Percentiles rank a stretch among this genome's conserved stretches.
These are phyloP conservation scores for Stratiomys singularior DNA, from an alignment of 2,888 invertebrate genomes.

Conservation along the genomic window DNA sequence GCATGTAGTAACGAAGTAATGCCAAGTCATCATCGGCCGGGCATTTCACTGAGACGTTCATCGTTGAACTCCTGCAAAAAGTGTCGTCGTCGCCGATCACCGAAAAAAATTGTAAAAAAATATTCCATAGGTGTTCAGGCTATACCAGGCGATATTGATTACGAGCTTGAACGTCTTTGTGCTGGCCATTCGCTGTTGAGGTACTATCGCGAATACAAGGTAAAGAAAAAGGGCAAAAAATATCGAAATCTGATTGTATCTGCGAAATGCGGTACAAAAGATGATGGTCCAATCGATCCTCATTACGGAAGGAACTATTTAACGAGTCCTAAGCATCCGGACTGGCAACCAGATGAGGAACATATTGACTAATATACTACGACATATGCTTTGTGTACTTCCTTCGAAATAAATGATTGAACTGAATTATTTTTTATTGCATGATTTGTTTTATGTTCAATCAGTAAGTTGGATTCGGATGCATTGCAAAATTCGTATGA, in stretches of 20 bases:
- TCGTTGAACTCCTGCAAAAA: neutral
- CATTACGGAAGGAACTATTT: slow-evolving; percentile 16
- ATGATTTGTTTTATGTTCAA: too few relatives aligned
- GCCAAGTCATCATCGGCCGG: neutral
- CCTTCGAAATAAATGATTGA: too few relatives aligned
- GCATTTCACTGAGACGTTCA: neutral
- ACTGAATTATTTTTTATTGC: too few relatives aligned
- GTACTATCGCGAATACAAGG: slow-evolving; percentile 37
- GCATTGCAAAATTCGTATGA: too few relatives aligned
- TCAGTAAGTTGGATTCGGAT: too few relatives aligned
- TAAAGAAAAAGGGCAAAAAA: slow-evolving; percentile 38
- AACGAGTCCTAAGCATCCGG: slow-evolving; percentile 11
- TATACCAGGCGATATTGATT: slow-evolving; percentile 31
- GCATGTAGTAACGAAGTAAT: neutral
- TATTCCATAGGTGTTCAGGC: slow-evolving; percentile 46
- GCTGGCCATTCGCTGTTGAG: neutral
- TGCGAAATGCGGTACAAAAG: slow-evolving; percentile 2
- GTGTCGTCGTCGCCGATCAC: neutral
- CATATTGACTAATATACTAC: slow-evolving; percentile 17
- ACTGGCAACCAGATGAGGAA: neutral
- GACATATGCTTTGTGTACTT: neutral
- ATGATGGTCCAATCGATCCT: slow-evolving; percentile 3
- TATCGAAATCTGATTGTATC: slow-evolving; percentile 43
- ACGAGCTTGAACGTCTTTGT: slow-evolving; percentile 36
- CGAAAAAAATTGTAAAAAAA: neutral